Base-by-base conservation (phyloP, 2,797 vertebrate genomes). In the Monodelphis domestica region DNA sequence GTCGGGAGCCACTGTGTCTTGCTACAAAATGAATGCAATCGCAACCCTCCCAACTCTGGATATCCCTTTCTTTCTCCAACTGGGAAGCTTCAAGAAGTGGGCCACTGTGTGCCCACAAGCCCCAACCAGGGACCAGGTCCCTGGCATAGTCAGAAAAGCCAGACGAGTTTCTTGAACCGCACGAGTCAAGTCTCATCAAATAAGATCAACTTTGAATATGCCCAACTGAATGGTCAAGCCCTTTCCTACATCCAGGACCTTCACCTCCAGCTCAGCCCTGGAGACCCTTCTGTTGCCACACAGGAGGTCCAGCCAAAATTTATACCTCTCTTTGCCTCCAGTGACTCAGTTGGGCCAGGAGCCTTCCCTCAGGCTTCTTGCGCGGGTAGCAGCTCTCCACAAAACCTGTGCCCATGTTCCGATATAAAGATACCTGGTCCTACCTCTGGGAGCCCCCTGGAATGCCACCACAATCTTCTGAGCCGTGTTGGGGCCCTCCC, bases 191-290 rank as follows among this genome's bases (percentile, higher is more conserved):
- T 96, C 54, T 89, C 94, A 21, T 96, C 95, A 93, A 95, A 78
- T 59, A 95, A 93, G 53, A 87, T 97, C n/a, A 96, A 90, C 38
- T 94, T 98, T 90, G 98, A 98, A 56, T 97, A 97, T 10, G 29
- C 96, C 5, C 96, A 95, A 53, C 54, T 98, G 91, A 98, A 97
- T 87, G 94, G 93, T 55, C 97, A 97, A 96, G 91, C 94, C 0
- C 52, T 92, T 56, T 97, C 95, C 45, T 97, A 97, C 6, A 88
- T 96, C 33, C 97, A 97, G 94, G 96, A 95, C 88, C 95, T 95
- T 2, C 33, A 91, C 0, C 33, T 97, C 9, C 95, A 97, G 78
- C 95, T 97, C 54, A 93, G 88, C 14, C 78, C 95, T 12, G 70
- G 78, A 52, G 96, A 93, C 15, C 53, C 94, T 55, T 50, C 12